Percentiles rank a stretch among this genome's conserved stretches.
phyloP scores from a whole-genome alignment of 2,797 vertebrate genomes.

The Lagodon rhomboides region DNA sequence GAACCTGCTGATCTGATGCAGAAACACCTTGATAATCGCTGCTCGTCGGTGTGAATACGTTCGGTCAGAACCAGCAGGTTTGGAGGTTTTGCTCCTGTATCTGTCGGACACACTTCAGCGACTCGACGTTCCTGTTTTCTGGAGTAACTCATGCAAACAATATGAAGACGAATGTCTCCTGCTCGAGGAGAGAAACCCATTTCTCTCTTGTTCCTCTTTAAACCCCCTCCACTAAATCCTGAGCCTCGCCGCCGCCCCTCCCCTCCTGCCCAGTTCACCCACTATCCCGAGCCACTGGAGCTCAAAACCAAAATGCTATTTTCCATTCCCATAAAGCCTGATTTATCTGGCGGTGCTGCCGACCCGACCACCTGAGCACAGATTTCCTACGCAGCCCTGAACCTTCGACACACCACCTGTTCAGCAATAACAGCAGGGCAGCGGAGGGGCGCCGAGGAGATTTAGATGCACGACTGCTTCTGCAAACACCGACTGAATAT shows the following conservation, averaged over 20 bases:
- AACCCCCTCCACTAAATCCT: neutral
- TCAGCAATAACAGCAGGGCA: slow-evolving; percentile 27
- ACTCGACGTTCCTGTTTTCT: neutral
- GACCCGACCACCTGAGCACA: slow-evolving; percentile 48
- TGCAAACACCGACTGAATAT: slow-evolving; percentile 42
- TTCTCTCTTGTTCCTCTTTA: slow-evolving; percentile 16
- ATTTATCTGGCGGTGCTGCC: slow-evolving; percentile 36
- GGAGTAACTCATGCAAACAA: slow-evolving; percentile 30
- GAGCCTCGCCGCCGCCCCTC: neutral
- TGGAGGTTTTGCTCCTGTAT: neutral
- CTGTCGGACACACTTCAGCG: neutral
- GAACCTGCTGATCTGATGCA: too few relatives aligned
- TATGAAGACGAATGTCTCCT: slow-evolving; percentile 32
- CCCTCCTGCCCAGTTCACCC: slow-evolving; percentile 31
- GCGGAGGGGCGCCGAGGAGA: slow-evolving; percentile 23
- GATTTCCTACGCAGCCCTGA: slow-evolving; percentile 39
- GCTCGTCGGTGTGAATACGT: neutral
- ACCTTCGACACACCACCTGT: slow-evolving; percentile 44
- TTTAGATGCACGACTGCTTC: slow-evolving; percentile 38
- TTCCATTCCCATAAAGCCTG: slow-evolving; percentile 40
- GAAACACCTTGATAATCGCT: too few relatives aligned
- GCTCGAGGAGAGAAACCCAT: slow-evolving; percentile 12
- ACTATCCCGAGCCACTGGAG: slow-evolving; percentile 37
- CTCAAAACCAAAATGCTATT: slow-evolving; percentile 29
- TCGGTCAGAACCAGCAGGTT: neutral